These are phyloP conservation scores for Dunckerocampus dactyliophorus DNA, from an alignment of 2,113 vertebrate genomes.

Conservation along the genomic window DNA sequence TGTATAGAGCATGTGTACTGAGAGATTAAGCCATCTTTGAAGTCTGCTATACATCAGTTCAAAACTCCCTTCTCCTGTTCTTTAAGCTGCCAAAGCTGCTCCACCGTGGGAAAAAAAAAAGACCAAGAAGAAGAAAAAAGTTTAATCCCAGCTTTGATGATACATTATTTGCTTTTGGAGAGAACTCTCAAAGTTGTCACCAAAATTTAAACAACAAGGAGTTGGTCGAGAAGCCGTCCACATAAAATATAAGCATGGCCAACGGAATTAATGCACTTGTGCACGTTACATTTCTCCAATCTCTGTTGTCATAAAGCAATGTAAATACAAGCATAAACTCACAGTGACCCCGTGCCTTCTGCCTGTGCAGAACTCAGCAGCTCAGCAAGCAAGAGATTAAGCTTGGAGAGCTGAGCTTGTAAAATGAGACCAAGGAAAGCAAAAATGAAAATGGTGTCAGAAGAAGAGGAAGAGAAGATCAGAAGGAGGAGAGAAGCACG, in stretches of 20 bases:
- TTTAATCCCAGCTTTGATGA: conserved; percentile 77
- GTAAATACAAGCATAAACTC: conserved; percentile 56
- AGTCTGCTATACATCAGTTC: conserved; percentile 70
- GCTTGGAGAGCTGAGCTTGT: conserved; percentile 37
- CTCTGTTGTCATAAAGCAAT: conserved; percentile 19
- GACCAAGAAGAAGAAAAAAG: conserved; percentile 25
- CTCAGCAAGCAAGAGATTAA: conserved; percentile 54
- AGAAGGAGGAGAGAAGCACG: conserved; percentile 9
- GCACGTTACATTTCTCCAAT: neutral
- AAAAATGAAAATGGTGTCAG: conserved; percentile 11
- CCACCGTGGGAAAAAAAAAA: conserved; percentile 42
- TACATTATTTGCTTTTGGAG: conserved; percentile 57
- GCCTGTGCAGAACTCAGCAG: conserved; percentile 44
- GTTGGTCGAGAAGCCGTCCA: conserved; percentile 31
- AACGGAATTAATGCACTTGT: conserved; percentile 11
- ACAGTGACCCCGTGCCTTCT: conserved; percentile 50
- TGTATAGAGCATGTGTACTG: conserved; percentile 61
- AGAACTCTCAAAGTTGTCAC: conserved; percentile 50
- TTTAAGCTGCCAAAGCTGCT: conserved; percentile 53
- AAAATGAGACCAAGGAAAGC: neutral
- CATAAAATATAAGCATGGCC: conserved; percentile 24
- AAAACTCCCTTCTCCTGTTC: conserved; percentile 67
- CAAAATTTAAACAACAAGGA: conserved; percentile 55
- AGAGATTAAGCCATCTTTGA: conserved; percentile 78
- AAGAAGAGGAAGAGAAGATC: conserved; percentile 5